phyloP scores from a whole-genome alignment of 2,888 invertebrate genomes.

The Drosophila histrio region DNA sequence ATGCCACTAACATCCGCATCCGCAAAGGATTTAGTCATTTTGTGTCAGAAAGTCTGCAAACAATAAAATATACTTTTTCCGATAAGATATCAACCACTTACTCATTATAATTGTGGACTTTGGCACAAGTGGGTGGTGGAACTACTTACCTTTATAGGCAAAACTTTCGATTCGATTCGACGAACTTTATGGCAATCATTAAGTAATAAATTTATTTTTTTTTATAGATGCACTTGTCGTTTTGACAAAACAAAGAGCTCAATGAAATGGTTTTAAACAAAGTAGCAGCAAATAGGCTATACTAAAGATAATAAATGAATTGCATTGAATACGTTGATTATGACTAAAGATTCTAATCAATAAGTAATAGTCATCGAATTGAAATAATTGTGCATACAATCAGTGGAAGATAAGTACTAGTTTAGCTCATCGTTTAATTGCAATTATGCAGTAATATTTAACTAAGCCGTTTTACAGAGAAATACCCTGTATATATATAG shows the following conservation, averaged over 20 bases:
- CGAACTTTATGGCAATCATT: constrained; percentile 15
- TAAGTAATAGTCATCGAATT: not conserved
- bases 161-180: constrained; percentile 20
- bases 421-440: constrained; percentile 8
- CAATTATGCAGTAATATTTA: constrained; percentile 6
- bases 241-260: constrained; percentile 24
- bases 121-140: not conserved
- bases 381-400: constrained; percentile 2
- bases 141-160: not conserved
- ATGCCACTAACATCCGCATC: constrained; percentile 9
- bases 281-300: not conserved
- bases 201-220: constrained; percentile 8
- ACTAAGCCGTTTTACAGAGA: not conserved
- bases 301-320: constrained; percentile 11
- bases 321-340: constrained; percentile 31
- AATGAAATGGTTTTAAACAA: constrained; percentile 26
- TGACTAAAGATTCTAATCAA: constrained; percentile 12
- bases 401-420: constrained; percentile 12
- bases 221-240: constrained; percentile 10
- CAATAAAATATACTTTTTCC: constrained; percentile 8
- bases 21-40: not conserved
- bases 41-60: constrained; percentile 21
- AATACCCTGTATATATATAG: not conserved
- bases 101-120: constrained; percentile 39
- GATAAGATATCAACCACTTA: constrained; percentile 37